Evolutionary conservation across 1,140 invertebrate species (phyloP).

Genomic region (Drosophila tristis): DNA sequence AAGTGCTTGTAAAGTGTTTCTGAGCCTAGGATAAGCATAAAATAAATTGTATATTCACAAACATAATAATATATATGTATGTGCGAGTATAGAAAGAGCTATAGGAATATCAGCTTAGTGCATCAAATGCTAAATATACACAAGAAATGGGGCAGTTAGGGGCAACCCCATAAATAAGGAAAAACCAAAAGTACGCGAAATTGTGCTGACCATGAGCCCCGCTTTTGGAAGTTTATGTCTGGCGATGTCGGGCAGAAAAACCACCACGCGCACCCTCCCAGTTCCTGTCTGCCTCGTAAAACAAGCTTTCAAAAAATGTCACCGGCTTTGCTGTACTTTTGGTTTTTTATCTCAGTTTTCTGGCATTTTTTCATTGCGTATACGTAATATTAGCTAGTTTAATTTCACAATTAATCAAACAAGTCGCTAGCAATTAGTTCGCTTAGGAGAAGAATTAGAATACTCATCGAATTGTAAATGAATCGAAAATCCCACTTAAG

Average conservation of each 20-base stretch:
- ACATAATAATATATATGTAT: not conserved
- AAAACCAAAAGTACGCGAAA: slow-evolving; percentile 64
- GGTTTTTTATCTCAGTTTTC: slow-evolving; percentile 48
- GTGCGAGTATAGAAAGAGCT: not conserved
- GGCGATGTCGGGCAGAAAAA: slow-evolving; percentile 18
- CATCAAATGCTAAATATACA: slow-evolving; percentile 46
- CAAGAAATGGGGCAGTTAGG: slow-evolving; percentile 8
- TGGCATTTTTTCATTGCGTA: slow-evolving; percentile 60
- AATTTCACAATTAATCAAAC: not conserved
- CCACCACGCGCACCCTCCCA: not conserved
- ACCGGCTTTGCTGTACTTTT: slow-evolving; percentile 65
- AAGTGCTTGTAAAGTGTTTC: slow-evolving; percentile 68
- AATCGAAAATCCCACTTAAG: slow-evolving; percentile 20
- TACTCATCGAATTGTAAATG: slow-evolving; percentile 43
- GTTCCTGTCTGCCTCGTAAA: slow-evolving; percentile 30
- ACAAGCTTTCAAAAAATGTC: slow-evolving; percentile 74
- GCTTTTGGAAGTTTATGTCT: slow-evolving; percentile 66
- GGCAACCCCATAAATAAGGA: slow-evolving; percentile 5
- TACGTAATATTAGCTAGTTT: slow-evolving; percentile 56
- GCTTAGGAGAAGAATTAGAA: slow-evolving; percentile 23
- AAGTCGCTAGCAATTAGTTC: not conserved
- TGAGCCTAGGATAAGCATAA: slow-evolving; percentile 21
- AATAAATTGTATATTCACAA: slow-evolving; percentile 1
- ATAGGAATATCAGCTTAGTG: slow-evolving; percentile 27
- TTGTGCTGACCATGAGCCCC: slow-evolving; percentile 71